Evolutionary conservation across 2,888 invertebrate genomes (phyloP).

Genomic region (Agonum fuliginosum): DNA sequence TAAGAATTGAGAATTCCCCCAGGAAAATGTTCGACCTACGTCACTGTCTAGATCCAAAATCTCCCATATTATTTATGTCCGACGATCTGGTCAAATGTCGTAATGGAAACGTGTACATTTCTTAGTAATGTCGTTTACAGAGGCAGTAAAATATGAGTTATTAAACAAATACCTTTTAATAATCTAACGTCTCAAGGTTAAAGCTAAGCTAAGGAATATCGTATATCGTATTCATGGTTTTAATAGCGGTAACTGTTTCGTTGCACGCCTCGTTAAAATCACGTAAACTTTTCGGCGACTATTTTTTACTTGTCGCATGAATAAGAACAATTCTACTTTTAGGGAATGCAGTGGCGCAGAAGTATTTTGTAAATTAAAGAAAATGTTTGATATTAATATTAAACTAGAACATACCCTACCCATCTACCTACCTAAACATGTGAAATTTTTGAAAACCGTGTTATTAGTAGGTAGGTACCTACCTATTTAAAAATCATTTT

Average conservation of each 20-base stretch:
- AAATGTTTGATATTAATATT: no score
- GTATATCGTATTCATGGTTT: slow-evolving; percentile 41
- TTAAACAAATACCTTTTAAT: slow-evolving; percentile 53
- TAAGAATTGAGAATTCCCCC: neutral
- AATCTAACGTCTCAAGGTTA: slow-evolving; percentile 44
- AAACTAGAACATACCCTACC: no score
- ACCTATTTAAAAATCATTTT: no score
- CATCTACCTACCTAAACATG: no score
- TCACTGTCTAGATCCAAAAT: slow-evolving; percentile 9
- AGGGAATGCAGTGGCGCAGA: neutral
- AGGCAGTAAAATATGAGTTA: slow-evolving; percentile 48
- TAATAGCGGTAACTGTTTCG: slow-evolving; percentile 36
- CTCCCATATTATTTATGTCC: slow-evolving; percentile 16
- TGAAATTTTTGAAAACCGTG: no score
- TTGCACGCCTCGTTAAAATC: slow-evolving; percentile 51
- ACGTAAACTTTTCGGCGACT: slow-evolving; percentile 39
- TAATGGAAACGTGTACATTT: slow-evolving; percentile 44
- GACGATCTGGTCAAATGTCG: slow-evolving; percentile 41
- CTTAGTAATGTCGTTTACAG: slow-evolving; percentile 47
- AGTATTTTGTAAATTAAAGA: no score
- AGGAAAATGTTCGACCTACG: neutral
- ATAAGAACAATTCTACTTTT: neutral
- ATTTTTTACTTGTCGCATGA: slow-evolving; percentile 35
- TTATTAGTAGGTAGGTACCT: no score
- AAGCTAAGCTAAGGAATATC: slow-evolving; percentile 3